Evolutionary conservation across 1,140 invertebrate species (phyloP).

Genomic region (Drosophila asahinai): DNA sequence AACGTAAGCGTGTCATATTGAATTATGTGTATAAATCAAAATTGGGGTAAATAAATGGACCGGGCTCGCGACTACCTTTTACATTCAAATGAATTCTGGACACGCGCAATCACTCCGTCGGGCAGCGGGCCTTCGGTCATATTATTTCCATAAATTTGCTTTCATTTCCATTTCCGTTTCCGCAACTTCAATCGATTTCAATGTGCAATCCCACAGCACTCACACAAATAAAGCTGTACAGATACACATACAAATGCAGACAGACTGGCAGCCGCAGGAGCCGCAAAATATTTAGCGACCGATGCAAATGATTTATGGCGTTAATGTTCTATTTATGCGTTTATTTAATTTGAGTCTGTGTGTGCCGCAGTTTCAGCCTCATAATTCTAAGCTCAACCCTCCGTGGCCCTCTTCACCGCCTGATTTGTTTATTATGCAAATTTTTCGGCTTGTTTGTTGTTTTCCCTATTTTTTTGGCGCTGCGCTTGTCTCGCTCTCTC

Average conservation of each 20-base stretch:
- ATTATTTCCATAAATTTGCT: slow-evolving; percentile 82
- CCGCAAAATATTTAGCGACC: slow-evolving; percentile 70
- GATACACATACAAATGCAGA: slow-evolving; percentile 2
- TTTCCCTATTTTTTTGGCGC: slow-evolving; percentile 38
- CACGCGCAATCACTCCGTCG: slow-evolving; percentile 38
- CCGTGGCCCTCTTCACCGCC: slow-evolving; percentile 13
- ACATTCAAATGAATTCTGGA: slow-evolving; percentile 27
- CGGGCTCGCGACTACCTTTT: slow-evolving; percentile 4
- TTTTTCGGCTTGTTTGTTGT: slow-evolving; percentile 51
- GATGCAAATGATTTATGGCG: slow-evolving; percentile 78
- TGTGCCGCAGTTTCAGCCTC: slow-evolving; percentile 42
- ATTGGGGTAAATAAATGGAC: slow-evolving; percentile 44
- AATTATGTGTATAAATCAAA: slow-evolving; percentile 65
- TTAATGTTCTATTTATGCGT: slow-evolving; percentile 82
- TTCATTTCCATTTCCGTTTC: slow-evolving; percentile 74
- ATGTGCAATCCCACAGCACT: slow-evolving; percentile 28
- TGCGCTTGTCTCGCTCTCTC: slow-evolving; percentile 19
- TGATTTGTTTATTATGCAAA: slow-evolving; percentile 65
- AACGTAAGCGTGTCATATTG: slow-evolving; percentile 59
- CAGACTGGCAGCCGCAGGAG: slow-evolving; percentile 35
- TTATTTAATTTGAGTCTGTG: slow-evolving; percentile 69
- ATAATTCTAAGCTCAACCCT: slow-evolving; percentile 60
- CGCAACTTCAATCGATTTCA: slow-evolving; percentile 65
- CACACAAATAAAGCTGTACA: slow-evolving; percentile 15
- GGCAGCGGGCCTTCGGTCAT: slow-evolving; percentile 22